Evolutionary conservation across 2,113 vertebrate genomes (phyloP).

Genomic region (Serinus canaria): DNA sequence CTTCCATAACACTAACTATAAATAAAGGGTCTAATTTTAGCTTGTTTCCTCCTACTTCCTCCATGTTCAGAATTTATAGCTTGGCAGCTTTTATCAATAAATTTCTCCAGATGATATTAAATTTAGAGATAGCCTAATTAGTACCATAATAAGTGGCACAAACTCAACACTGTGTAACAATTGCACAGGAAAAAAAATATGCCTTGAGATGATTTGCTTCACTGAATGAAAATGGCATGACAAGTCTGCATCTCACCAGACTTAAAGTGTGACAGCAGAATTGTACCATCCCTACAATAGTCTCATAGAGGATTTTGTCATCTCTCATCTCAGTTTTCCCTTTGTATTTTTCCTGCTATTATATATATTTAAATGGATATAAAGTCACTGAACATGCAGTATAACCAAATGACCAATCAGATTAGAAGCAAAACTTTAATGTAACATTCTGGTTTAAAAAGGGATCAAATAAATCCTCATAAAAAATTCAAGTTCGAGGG

Average conservation of each 20-base stretch:
- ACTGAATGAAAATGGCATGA: background rate
- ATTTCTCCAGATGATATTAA: background rate
- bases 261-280: background rate
- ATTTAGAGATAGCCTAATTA: background rate
- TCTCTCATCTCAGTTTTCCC: background rate
- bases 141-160: background rate
- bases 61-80: background rate
- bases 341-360: background rate
- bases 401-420: background rate
- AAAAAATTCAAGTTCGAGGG: slow-evolving; percentile 15
- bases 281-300: background rate
- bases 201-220: background rate
- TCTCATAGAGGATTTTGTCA: background rate
- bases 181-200: background rate
- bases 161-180: background rate
- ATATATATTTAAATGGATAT: background rate
- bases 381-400: background rate
- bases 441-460: background rate
- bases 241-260: background rate
- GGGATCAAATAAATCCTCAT: background rate
- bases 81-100: background rate
- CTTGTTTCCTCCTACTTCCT: background rate
- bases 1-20: background rate
- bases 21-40: background rate
- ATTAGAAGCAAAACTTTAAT: slow-evolving; percentile 10